Base-by-base conservation (phyloP, 2,113 vertebrate species). In the Erpornis zantholeuca region DNA sequence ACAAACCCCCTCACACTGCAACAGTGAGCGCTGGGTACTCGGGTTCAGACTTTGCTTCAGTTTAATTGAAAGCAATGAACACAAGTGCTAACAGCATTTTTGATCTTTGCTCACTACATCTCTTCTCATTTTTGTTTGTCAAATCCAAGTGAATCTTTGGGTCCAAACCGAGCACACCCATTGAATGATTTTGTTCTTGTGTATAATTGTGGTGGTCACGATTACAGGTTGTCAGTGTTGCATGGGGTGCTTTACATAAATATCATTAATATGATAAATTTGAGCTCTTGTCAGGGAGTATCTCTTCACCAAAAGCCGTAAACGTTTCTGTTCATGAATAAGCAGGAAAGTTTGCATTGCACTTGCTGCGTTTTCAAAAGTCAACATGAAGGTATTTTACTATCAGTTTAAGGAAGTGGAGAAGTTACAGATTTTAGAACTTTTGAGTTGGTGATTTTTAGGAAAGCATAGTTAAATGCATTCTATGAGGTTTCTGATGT, bases 401-500 rank as follows among this genome's bases (percentile, higher is more conserved):
- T 86, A 64, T 72, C 61, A 92, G 35, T 90, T 94, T 92, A 92
- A 94, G 65, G 82, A 96, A 90, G 78, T 90, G 95, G 95, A 96
- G 65, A 94, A 97, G 88, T 89, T 93, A 96, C 45, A 95, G 85
- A 77, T 91, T 90, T 85, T 71, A 91, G 97, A 96, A 95, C 56
- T 97, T 97, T 73, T 40, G 95, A 95, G 88, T 95, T 97, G 87
- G 93, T 93, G 83, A 93, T 91, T 94, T 95, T 95, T 66, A 96
- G 96, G 96, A 97, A 95, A 97, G 82, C 96, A 57, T 76, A 97
- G 95, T 97, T 97, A 94, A 95, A 96, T 95, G 92, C 86, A 92
- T 97, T 96, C 95, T 97, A 18, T 86, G 96, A 97, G 94, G 95
- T 97, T 98, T 98, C 97, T 98, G 98, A 98, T 97, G 95, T 98